phyloP scores from a whole-genome alignment of 2,888 invertebrate species.

The Mythimna loreyi region DNA sequence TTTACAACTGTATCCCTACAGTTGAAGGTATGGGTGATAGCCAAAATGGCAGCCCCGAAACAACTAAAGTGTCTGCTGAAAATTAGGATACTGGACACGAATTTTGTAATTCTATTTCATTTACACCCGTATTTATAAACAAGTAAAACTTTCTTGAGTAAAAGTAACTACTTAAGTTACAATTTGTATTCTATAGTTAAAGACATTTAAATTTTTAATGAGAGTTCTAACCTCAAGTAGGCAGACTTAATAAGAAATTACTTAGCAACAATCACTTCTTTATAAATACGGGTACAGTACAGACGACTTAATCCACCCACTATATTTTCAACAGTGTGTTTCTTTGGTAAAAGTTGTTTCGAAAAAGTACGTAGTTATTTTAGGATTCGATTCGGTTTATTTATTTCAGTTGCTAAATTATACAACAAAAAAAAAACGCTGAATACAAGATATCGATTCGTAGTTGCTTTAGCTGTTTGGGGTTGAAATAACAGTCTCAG shows the following conservation, averaged over 20 bases:
- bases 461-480: too few species aligned
- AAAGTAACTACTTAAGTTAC: too few species aligned
- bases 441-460: not conserved
- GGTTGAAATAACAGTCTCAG: not conserved
- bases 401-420: constrained; percentile 14
- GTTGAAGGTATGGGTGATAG: constrained; percentile 41
- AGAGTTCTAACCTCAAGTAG: too few species aligned
- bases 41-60: constrained; percentile 30
- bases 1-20: constrained; percentile 42
- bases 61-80: constrained; percentile 14
- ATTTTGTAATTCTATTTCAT: not conserved
- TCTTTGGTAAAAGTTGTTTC: not conserved
- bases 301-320: not conserved
- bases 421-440: not conserved
- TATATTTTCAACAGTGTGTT: not conserved
- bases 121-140: too few species aligned
- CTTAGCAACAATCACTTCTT: too few species aligned
- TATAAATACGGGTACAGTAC: too few species aligned
- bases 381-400: constrained; percentile 16
- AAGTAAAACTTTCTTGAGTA: too few species aligned
- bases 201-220: too few species aligned
- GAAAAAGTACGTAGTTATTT: constrained; percentile 7
- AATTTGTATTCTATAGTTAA: too few species aligned
- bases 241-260: too few species aligned
- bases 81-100: constrained; percentile 12